phyloP scores from a whole-genome alignment of 2,113 vertebrate species.

The Planiliza haematocheilus region DNA sequence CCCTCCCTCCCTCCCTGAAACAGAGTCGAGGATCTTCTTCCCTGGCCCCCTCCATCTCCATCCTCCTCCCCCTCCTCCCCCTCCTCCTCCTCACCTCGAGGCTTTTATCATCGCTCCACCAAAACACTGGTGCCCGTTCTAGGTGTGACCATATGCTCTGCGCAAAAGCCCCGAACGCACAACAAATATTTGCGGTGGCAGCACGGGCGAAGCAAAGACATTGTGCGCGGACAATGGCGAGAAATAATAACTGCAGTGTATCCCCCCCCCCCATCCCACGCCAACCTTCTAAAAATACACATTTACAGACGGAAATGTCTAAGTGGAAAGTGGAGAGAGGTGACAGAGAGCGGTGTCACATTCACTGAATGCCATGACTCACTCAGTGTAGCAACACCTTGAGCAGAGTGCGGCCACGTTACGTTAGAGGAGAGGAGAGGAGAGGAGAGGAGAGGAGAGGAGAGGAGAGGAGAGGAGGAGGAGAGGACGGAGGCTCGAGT shows the following conservation, averaged over 20 bases:
- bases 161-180: slow-evolving; percentile 23
- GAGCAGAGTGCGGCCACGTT: slow-evolving; percentile 17
- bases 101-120: slow-evolving; percentile 34
- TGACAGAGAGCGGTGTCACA: background rate
- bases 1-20: slow-evolving; percentile 58
- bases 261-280: background rate
- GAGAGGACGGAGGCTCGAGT: background rate
- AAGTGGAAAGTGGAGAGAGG: background rate
- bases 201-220: slow-evolving; percentile 3
- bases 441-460: too few relatives aligned
- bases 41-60: background rate
- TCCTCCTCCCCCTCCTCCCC: slow-evolving; percentile 7
- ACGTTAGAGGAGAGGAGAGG: background rate
- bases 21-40: slow-evolving; percentile 58
- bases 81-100: slow-evolving; percentile 17
- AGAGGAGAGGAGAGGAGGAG: background rate
- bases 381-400: slow-evolving; percentile 12
- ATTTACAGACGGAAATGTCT: background rate
- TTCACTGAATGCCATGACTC: slow-evolving; percentile 18
- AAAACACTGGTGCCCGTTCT: slow-evolving; percentile 43
- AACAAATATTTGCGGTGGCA: slow-evolving; percentile 17
- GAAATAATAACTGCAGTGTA: background rate
- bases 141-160: slow-evolving; percentile 62
- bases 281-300: background rate
- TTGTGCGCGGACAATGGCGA: background rate